Conservation (phyloP, 2,888 invertebrate genomes). For the Xestia xanthographa region DNA sequence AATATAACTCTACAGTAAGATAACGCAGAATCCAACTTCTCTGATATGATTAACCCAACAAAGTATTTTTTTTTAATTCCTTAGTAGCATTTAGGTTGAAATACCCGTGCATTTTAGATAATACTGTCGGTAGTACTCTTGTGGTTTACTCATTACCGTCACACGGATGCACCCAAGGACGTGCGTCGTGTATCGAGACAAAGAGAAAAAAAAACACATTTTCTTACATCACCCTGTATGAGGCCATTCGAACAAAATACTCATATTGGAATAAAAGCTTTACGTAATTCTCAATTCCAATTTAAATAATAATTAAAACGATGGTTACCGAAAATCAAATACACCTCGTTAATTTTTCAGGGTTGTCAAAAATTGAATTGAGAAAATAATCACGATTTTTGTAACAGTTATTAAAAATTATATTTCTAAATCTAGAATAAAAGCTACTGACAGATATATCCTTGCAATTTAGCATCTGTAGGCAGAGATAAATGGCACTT, state of each 20-base stretch:
- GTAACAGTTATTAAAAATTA: background rate
- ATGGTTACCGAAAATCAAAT: constrained; percentile 36
- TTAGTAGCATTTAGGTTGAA: background rate
- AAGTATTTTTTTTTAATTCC: background rate
- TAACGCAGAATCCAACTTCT: background rate
- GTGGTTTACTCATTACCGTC: constrained; percentile 27
- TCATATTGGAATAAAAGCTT: constrained; percentile 21
- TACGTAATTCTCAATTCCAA: constrained; percentile 37
- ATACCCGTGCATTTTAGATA: constrained; percentile 3
- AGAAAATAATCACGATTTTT: constrained; percentile 1
- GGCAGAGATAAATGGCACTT: constrained; percentile 27
- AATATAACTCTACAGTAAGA: background rate
- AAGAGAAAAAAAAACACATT: constrained; percentile 41
- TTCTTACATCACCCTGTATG: constrained; percentile 39
- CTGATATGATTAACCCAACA: background rate
- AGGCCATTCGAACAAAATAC: constrained; percentile 14
- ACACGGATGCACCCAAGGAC: constrained; percentile 63
- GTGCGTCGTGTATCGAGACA: constrained; percentile 34
- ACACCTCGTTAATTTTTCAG: constrained; percentile 35
- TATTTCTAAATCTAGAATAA: constrained; percentile 10
- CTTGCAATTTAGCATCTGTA: constrained; percentile 40
- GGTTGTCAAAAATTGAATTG: constrained; percentile 33
- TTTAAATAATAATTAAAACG: constrained; percentile 39
- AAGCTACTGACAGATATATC: constrained; percentile 35
- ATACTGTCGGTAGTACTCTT: background rate